Conservation (phyloP, 1,140 invertebrate species). For the Trachymyrmex cornetzi region DNA sequence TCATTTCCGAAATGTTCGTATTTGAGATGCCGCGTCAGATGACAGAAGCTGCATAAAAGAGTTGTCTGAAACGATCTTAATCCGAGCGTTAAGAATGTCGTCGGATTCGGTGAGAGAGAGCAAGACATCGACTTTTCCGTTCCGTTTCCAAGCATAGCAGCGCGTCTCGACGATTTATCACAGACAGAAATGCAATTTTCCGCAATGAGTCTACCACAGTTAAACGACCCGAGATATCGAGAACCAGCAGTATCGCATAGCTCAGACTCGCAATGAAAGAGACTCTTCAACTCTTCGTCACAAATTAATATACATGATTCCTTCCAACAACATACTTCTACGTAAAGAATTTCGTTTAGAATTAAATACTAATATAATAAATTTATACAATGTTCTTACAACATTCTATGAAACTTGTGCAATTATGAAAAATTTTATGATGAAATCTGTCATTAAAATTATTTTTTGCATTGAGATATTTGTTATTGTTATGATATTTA, state of each 20-base stretch:
- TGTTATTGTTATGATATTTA: background rate
- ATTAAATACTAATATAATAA: background rate
- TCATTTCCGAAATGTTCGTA: background rate
- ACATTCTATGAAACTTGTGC: background rate
- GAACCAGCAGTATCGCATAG: conserved; percentile 12
- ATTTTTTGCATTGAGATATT: background rate
- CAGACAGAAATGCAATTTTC: conserved; percentile 67
- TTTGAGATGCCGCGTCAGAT: background rate
- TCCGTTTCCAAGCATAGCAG: background rate
- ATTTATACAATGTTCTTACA: background rate
- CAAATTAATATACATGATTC: conserved; percentile 24
- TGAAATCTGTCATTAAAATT: background rate
- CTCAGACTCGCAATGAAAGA: conserved; percentile 13
- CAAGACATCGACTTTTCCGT: conserved; percentile 48
- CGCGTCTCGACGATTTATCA: conserved; percentile 55
- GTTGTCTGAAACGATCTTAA: conserved; percentile 26
- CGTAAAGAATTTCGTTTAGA: background rate
- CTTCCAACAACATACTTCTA: background rate
- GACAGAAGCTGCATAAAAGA: conserved; percentile 31
- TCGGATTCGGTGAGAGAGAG: conserved; percentile 15
- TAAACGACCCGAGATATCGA: conserved; percentile 45
- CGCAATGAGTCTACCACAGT: conserved; percentile 47
- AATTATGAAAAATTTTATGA: background rate
- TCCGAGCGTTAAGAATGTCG: conserved; percentile 22
- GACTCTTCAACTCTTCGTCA: conserved; percentile 38